These are phyloP conservation scores for Cydia splendana DNA, from an alignment of 1,140 invertebrate species.

Conservation along the genomic window DNA sequence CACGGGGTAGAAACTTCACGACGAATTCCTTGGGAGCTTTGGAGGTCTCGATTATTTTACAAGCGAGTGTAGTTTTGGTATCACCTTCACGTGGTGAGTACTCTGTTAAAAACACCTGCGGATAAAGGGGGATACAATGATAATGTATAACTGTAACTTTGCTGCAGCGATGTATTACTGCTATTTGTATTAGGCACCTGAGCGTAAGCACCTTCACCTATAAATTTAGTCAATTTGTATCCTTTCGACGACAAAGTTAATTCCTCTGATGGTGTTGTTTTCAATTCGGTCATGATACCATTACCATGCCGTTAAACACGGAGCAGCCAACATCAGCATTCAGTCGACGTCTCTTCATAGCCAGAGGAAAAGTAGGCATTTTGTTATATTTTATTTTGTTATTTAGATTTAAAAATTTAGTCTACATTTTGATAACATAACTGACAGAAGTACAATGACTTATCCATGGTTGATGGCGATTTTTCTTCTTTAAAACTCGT, in stretches of 20 bases:
- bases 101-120: slow-evolving; percentile 82
- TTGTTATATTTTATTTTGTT: slow-evolving; percentile 48
- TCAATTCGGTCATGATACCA: slow-evolving; percentile 73
- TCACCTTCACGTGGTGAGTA: slow-evolving; percentile 68
- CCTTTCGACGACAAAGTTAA: slow-evolving; percentile 80
- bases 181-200: slow-evolving; percentile 72
- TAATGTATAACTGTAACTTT: slow-evolving; percentile 25
- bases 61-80: slow-evolving; percentile 76
- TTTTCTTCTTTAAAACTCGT: slow-evolving; percentile 3
- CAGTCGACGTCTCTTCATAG: slow-evolving; percentile 40
- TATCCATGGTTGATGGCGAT: background rate
- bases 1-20: slow-evolving; percentile 87
- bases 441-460: slow-evolving; percentile 14
- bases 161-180: background rate
- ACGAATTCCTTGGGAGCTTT: slow-evolving; percentile 87
- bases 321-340: slow-evolving; percentile 41
- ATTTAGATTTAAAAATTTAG: slow-evolving; percentile 13
- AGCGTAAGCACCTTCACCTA: slow-evolving; percentile 85
- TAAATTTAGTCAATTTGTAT: slow-evolving; percentile 81
- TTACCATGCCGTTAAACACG: slow-evolving; percentile 45
- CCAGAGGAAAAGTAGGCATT: slow-evolving; percentile 56
- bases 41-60: slow-evolving; percentile 87
- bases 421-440: slow-evolving; percentile 24
- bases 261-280: slow-evolving; percentile 81
- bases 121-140: slow-evolving; percentile 21